Evolutionary conservation across 2,888 invertebrate species (phyloP).

Genomic region (Callyntrura sp.): DNA sequence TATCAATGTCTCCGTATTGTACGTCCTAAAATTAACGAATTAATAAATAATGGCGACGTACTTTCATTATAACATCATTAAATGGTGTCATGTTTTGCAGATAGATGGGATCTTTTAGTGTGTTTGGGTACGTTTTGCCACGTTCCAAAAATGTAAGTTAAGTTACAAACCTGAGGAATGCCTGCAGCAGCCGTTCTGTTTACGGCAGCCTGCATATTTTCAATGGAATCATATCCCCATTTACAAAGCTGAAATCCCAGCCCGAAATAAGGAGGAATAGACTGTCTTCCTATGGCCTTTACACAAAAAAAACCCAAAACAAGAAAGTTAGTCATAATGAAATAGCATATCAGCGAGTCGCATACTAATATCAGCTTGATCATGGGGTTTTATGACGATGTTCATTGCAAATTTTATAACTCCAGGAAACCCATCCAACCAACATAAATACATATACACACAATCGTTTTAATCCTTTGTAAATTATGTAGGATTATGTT

Average conservation of each 20-base stretch:
- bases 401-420: slow-evolving; percentile 34
- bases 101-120: neutral
- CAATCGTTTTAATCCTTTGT: slow-evolving; percentile 57
- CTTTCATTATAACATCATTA: too few relatives aligned
- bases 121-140: too few relatives aligned
- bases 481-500: slow-evolving; percentile 65
- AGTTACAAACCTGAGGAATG: slow-evolving; percentile 89
- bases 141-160: neutral
- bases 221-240: slow-evolving; percentile 89
- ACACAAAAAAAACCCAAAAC: neutral
- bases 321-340: neutral
- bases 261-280: slow-evolving; percentile 95
- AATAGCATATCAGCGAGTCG: neutral
- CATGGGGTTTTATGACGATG: slow-evolving; percentile 27
- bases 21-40: slow-evolving; percentile 79
- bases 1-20: slow-evolving; percentile 87
- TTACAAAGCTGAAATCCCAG: slow-evolving; percentile 94
- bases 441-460: neutral
- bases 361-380: slow-evolving; percentile 7
- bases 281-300: slow-evolving; percentile 89
- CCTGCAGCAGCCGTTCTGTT: slow-evolving; percentile 89
- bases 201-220: slow-evolving; percentile 89
- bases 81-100: too few relatives aligned
- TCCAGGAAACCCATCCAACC: neutral
- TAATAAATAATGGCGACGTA: too few relatives aligned